Conservation (phyloP, 1,140 invertebrate species). For the Eumeta japonica region DNA sequence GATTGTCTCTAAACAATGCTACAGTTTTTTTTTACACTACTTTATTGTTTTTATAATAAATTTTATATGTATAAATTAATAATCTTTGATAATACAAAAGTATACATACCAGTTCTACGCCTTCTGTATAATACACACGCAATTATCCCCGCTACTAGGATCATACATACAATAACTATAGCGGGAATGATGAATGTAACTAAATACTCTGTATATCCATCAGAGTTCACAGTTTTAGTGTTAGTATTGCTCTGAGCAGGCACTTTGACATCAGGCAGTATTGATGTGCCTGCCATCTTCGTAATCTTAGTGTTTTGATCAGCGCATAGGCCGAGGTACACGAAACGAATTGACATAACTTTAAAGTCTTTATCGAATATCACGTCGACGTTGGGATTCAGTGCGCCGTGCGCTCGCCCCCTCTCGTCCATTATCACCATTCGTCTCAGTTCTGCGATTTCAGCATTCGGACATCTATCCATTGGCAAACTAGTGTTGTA, state of each 20-base stretch:
- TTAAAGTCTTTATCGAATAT: slow-evolving; percentile 78
- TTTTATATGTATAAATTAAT: too few species aligned
- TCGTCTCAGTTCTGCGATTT: slow-evolving; percentile 69
- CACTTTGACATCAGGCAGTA: too few species aligned
- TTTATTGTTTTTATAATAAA: too few species aligned
- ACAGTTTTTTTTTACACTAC: too few species aligned
- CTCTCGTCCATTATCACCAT: slow-evolving; percentile 67
- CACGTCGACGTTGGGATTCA: slow-evolving; percentile 66
- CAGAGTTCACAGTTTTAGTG: slow-evolving; percentile 37
- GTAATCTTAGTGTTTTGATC: slow-evolving; percentile 55
- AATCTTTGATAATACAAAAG: not conserved
- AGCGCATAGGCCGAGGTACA: slow-evolving; percentile 71
- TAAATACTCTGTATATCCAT: slow-evolving; percentile 84
- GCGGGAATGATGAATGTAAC: slow-evolving; percentile 89
- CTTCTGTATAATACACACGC: slow-evolving; percentile 86
- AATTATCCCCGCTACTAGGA: slow-evolving; percentile 80
- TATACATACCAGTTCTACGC: slow-evolving; percentile 65
- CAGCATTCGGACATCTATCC: slow-evolving; percentile 72
- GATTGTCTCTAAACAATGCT: too few species aligned
- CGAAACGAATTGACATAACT: slow-evolving; percentile 70
- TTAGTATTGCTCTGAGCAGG: slow-evolving; percentile 49
- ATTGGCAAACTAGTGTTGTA: slow-evolving; percentile 54
- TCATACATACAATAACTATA: slow-evolving; percentile 85
- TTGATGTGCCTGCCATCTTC: slow-evolving; percentile 27
- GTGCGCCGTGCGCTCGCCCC: slow-evolving; percentile 37